phyloP scores from a whole-genome alignment of 2,888 invertebrate species.

The Drosophila austrosaltans region DNA sequence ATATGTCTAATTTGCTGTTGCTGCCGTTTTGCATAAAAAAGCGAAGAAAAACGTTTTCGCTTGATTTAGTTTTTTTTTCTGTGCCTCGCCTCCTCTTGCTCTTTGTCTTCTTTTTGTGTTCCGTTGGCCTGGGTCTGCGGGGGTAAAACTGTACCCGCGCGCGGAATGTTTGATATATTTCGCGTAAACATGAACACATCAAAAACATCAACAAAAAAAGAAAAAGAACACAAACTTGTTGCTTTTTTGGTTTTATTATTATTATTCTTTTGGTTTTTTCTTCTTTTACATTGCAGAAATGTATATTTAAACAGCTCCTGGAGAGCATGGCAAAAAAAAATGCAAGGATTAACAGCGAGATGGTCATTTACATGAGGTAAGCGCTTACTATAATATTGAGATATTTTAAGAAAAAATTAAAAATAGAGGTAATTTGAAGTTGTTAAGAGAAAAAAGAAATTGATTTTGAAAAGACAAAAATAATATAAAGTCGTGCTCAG shows the following conservation, averaged over 20 bases:
- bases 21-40: conserved; percentile 56
- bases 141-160: conserved; percentile 74
- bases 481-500: too few species aligned
- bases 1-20: conserved; percentile 30
- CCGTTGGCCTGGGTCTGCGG: conserved; percentile 31
- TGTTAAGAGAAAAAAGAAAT: too few species aligned
- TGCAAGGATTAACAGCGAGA: conserved; percentile 30
- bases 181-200: conserved; percentile 74
- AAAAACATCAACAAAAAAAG: conserved; percentile 3
- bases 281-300: conserved; percentile 58
- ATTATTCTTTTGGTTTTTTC: conserved; percentile 43
- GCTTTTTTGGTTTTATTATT: conserved; percentile 60
- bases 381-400: conserved; percentile 30
- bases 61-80: conserved; percentile 60
- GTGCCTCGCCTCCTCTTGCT: conserved; percentile 20
- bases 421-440: too few species aligned
- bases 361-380: conserved; percentile 38
- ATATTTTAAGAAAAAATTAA: neutral
- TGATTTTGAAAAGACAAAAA: too few species aligned
- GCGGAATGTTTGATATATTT: conserved; percentile 73
- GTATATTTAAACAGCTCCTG: conserved; percentile 44
- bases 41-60: conserved; percentile 70
- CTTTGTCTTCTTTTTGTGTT: conserved; percentile 11
- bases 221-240: conserved; percentile 67
- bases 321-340: conserved; percentile 28